These are phyloP conservation scores for Catocala sponsa DNA, from an alignment of 2,888 invertebrate genomes.

Conservation along the genomic window DNA sequence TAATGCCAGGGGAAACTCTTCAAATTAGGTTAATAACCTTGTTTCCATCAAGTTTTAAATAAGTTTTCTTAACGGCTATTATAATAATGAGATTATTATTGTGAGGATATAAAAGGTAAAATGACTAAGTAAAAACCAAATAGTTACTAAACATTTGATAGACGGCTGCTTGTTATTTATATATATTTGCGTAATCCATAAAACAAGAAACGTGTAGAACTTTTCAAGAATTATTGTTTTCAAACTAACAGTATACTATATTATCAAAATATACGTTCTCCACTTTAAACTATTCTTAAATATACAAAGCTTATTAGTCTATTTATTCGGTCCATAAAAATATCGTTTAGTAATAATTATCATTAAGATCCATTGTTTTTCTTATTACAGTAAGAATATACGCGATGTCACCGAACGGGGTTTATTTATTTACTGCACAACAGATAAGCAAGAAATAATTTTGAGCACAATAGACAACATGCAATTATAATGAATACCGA, in stretches of 20 bases:
- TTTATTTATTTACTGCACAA: conserved; percentile 55
- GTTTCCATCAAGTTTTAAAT: conserved; percentile 43
- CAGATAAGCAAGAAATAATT: conserved; percentile 64
- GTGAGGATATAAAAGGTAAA: conserved; percentile 1
- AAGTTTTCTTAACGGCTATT: conserved; percentile 29
- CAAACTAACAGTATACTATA: too few relatives aligned
- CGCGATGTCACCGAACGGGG: conserved; percentile 52
- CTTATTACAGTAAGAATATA: conserved; percentile 18
- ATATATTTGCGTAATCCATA: too few relatives aligned
- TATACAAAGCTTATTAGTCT: too few relatives aligned
- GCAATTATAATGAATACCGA: conserved; percentile 79
- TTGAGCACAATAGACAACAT: conserved; percentile 73
- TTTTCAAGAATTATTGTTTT: too few relatives aligned
- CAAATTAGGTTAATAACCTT: conserved; percentile 50
- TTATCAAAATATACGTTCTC: too few relatives aligned
- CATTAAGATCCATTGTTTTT: conserved; percentile 21
- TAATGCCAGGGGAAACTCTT: conserved; percentile 41
- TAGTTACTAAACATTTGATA: too few relatives aligned
- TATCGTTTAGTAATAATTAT: not conserved
- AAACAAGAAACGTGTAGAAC: too few relatives aligned
- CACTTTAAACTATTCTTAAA: too few relatives aligned
- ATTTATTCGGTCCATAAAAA: too few relatives aligned
- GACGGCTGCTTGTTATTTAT: too few relatives aligned
- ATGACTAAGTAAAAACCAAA: not conserved
- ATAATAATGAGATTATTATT: conserved; percentile 25